Base-by-base conservation (phyloP, 2,797 vertebrate genomes). In the Parauchenoglanis punctatus region DNA sequence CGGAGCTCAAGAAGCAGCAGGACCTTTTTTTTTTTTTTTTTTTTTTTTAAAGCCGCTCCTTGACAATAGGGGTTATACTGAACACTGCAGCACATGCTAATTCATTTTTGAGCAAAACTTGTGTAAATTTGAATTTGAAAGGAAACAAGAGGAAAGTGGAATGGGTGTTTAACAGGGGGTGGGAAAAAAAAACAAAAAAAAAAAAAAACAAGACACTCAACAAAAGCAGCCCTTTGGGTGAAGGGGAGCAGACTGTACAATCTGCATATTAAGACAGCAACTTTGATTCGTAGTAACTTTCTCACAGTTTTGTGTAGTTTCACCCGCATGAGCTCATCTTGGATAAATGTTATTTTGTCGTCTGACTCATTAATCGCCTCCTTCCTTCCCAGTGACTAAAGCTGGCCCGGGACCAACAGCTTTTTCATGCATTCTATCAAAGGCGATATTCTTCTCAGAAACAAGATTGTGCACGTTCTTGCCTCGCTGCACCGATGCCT, bases 91-190 rank as follows among this genome's bases (percentile, higher is more conserved):
- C 88, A 88, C 88, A 88, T 88, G 88, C 86, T 87, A 86, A 88
- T 91, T 88, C 91, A 86, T 89, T 88, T 87, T 91, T 87, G 44
- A 87, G 87, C 83, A 89, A 87, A 90, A 89, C 85, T 89, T 89
- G 89, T 67, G 88, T 73, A 82, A 56, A 91, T 91, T 90, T 91
- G 87, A 91, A 91, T 91, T 88, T 91, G 90, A 91, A 91, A 88
- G 56, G 88, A 86, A 88, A 90, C 89, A 72, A 87, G 84, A 88
- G 58, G 80, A 85, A 87, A 83, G 86, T 83, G 44, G 81, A 87
- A 90, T 88, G 86, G 72, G 85, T 90, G 87, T 88, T 87, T 82
- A 86, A 85, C 35, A 81, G 84, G 49, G n/a, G 35, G 49, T 52
- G 35, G 40, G 7, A 44, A 56, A 20, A 12, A 44, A 68, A 25